Conservation (phyloP, 2,113 vertebrate species). For the Myiozetetes cayanensis region DNA sequence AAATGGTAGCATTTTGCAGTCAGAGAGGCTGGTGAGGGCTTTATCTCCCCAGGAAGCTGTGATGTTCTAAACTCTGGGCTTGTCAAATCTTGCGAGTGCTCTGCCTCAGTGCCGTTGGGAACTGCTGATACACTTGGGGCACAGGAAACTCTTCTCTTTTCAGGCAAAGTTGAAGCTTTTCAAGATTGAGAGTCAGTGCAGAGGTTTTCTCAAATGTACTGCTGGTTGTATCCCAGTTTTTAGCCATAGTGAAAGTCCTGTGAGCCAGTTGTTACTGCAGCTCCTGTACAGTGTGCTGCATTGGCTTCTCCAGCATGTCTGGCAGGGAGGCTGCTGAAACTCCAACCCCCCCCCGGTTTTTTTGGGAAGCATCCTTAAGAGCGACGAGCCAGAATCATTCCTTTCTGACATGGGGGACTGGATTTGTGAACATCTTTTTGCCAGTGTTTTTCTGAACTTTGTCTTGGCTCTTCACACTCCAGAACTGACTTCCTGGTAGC, state of each 20-base stretch:
- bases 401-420: background rate
- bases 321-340: background rate
- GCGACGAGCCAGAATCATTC: background rate
- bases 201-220: background rate
- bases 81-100: background rate
- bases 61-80: background rate
- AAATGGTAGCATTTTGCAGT: background rate
- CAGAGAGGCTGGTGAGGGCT: background rate
- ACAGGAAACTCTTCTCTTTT: background rate
- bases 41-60: background rate
- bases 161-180: background rate
- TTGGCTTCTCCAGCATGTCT: background rate
- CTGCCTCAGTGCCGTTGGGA: background rate
- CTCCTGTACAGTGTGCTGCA: background rate
- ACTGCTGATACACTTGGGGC: background rate
- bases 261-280: background rate
- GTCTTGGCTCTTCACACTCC: background rate
- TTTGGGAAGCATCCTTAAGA: background rate
- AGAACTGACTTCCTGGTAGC: background rate
- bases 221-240: background rate
- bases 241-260: background rate
- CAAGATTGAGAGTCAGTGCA: background rate
- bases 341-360: accelerated
- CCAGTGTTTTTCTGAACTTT: background rate
- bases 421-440: background rate